A percentile compares a stretch with the other conserved stretches of the same genome.
These are phyloP conservation scores for Charanyca ferruginea DNA, from an alignment of 2,888 invertebrate genomes.

Conservation along the genomic window DNA sequence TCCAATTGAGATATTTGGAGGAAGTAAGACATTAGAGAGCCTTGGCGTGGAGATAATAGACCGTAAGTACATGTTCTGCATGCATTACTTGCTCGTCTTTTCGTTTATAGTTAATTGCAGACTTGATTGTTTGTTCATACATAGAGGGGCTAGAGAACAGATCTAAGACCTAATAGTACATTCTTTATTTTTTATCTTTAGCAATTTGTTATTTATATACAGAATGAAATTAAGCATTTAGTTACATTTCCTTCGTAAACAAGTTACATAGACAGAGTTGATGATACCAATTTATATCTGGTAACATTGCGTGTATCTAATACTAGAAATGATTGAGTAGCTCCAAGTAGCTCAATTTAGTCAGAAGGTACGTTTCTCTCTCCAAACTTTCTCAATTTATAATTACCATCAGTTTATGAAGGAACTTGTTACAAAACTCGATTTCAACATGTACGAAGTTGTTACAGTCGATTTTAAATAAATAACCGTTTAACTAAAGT, in stretches of 20 bases:
- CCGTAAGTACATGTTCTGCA: constrained; percentile 46
- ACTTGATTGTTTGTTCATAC: constrained; percentile 28
- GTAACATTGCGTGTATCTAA: constrained; percentile 51
- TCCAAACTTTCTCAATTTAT: constrained; percentile 63
- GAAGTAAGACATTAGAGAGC: constrained; percentile 63
- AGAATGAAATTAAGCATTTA: constrained; percentile 8
- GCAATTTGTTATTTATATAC: constrained; percentile 13
- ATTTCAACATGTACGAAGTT: constrained; percentile 52
- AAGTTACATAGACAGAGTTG: constrained; percentile 20
- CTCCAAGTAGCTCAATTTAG: constrained; percentile 55
- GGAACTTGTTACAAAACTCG: constrained; percentile 59
- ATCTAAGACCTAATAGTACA: constrained; percentile 4
- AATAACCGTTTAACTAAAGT: constrained; percentile 50
- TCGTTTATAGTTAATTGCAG: constrained; percentile 35
- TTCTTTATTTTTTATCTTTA: no score
- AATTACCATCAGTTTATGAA: constrained; percentile 61
- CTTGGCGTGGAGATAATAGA: constrained; percentile 59
- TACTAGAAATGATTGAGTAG: constrained; percentile 57
- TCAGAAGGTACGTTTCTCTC: constrained; percentile 31
- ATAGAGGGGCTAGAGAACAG: constrained; percentile 4
- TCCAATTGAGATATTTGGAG: constrained; percentile 62
- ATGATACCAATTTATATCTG: constrained; percentile 54
- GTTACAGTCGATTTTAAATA: constrained; percentile 43
- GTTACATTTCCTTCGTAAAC: constrained; percentile 15
- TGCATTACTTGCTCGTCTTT: constrained; percentile 42